phyloP scores from a whole-genome alignment of 1,140 invertebrate genomes.

The Magallana angulata region DNA sequence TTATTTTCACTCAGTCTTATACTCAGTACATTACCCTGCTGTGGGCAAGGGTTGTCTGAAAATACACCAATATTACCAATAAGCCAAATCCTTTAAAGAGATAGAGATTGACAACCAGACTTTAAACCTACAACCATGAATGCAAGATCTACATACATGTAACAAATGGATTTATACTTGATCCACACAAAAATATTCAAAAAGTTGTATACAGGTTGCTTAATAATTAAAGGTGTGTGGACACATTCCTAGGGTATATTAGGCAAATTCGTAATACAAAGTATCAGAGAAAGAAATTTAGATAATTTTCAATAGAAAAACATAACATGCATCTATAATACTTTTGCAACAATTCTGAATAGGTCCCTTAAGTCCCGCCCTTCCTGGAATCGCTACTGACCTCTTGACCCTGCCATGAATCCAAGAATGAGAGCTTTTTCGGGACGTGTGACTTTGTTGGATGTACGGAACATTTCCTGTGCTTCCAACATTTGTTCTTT shows the following conservation, averaged over 20 bases:
- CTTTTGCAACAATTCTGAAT: too few species aligned
- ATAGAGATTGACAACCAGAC: too few species aligned
- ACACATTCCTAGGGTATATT: too few species aligned
- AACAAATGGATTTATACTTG: too few species aligned
- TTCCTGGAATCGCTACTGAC: constrained; percentile 77
- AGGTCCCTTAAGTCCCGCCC: too few species aligned
- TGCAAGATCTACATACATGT: too few species aligned
- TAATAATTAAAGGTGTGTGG: too few species aligned
- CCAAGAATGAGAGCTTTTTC: constrained; percentile 98
- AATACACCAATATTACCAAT: constrained; percentile 57
- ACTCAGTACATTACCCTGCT: constrained; percentile 94
- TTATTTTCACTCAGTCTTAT: constrained; percentile 93
- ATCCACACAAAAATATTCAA: too few species aligned
- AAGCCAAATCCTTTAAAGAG: too few species aligned
- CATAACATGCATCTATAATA: constrained; percentile 48
- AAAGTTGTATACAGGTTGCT: too few species aligned
- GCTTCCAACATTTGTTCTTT: constrained; percentile 98
- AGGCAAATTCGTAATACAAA: too few species aligned
- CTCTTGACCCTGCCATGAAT: constrained; percentile 97
- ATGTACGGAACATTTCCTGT: constrained; percentile 97
- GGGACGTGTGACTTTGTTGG: constrained; percentile 95
- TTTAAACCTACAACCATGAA: too few species aligned
- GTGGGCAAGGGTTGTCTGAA: constrained; percentile 95
- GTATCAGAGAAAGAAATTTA: not conserved
- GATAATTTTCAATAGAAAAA: not conserved